phyloP scores from a whole-genome alignment of 2,888 invertebrate species.

The Taenaris catops region DNA sequence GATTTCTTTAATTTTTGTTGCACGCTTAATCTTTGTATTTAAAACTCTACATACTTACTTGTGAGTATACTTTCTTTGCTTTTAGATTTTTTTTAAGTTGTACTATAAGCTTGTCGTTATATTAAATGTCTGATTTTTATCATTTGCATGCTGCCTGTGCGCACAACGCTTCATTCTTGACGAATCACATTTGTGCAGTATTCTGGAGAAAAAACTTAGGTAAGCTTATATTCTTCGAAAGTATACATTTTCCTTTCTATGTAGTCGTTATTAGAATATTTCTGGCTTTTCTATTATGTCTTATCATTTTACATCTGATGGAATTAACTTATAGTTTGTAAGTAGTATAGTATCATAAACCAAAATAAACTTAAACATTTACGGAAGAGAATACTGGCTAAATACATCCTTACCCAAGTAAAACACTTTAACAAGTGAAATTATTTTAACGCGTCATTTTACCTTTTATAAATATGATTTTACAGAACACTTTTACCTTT shows the following conservation, averaged over 20 bases:
- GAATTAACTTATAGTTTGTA: no score
- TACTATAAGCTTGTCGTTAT: constrained; percentile 43
- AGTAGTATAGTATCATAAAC: no score
- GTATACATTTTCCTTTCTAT: constrained; percentile 17
- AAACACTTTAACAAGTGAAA: no score
- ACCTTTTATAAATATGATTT: no score
- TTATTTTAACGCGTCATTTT: no score
- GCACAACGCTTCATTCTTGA: constrained; percentile 79
- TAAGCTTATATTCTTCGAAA: constrained; percentile 70
- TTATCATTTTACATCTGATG: no score
- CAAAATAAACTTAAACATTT: no score
- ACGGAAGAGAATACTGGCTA: no score
- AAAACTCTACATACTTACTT: constrained; percentile 18
- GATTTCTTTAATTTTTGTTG: constrained; percentile 24
- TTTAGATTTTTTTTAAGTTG: constrained; percentile 23
- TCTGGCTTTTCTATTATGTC: no score
- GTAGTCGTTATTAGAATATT: no score
- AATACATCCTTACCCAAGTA: no score
- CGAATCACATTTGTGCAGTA: constrained; percentile 82
- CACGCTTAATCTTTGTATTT: constrained; percentile 28
- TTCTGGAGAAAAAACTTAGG: constrained; percentile 92
- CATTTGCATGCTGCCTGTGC: constrained; percentile 80
- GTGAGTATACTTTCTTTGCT: constrained; percentile 26
- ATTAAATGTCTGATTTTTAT: constrained; percentile 71
- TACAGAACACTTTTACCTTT: no score